A percentile compares a stretch with the other conserved stretches of the same genome.
Conservation (phyloP, 2,888 invertebrate species). For the Hetaerina titia region DNA sequence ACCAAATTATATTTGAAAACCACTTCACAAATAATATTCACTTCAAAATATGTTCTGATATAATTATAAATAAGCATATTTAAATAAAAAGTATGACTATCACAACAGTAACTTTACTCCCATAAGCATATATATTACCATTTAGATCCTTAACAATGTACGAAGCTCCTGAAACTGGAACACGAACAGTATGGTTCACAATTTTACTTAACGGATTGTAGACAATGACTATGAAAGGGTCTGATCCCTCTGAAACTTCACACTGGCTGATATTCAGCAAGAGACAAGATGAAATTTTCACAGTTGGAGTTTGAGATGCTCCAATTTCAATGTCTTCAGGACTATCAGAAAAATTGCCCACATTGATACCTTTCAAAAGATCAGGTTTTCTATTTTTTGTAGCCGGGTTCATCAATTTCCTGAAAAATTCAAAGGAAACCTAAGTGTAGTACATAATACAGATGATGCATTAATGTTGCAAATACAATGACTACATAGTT, state of each 20-base stretch:
- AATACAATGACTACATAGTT: too few species aligned
- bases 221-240: slow-evolving; percentile 80
- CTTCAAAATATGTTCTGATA: too few species aligned
- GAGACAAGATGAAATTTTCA: slow-evolving; percentile 77
- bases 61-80: too few species aligned
- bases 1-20: too few species aligned
- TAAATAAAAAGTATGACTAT: too few species aligned
- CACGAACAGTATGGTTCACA: slow-evolving; percentile 78
- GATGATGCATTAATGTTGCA: too few species aligned
- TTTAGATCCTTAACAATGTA: slow-evolving; percentile 83
- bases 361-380: slow-evolving; percentile 75
- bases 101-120: too few species aligned
- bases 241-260: slow-evolving; percentile 77
- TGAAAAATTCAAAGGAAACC: slow-evolving; percentile 69
- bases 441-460: not conserved
- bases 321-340: slow-evolving; percentile 71
- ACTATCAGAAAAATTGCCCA: slow-evolving; percentile 76
- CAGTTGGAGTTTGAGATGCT: slow-evolving; percentile 61
- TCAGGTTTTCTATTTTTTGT: slow-evolving; percentile 68
- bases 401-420: slow-evolving; percentile 72
- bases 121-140: slow-evolving; percentile 77
- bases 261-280: slow-evolving; percentile 83
- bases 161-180: slow-evolving; percentile 77
- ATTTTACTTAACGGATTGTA: slow-evolving; percentile 83
- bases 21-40: too few species aligned